Conservation (phyloP, 2,797 vertebrate genomes). For the Eulemur mongoz region DNA sequence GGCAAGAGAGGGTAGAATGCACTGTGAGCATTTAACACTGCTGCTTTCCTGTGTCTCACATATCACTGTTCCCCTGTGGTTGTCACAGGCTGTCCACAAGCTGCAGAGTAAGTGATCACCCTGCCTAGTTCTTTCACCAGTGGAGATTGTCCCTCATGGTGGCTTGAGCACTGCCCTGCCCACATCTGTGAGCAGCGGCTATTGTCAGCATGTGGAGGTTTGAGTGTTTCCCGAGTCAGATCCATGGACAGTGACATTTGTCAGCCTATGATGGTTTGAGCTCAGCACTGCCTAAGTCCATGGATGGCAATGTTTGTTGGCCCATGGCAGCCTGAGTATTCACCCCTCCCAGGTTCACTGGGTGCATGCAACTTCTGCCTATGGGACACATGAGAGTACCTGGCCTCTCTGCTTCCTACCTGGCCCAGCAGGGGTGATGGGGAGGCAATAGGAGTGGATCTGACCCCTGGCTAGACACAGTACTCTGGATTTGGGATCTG, state of each 20-base stretch:
- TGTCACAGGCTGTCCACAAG: not conserved
- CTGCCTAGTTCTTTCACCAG: not conserved
- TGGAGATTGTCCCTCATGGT: not conserved
- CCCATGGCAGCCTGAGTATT: not conserved
- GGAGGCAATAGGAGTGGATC: not conserved
- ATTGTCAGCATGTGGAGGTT: not conserved
- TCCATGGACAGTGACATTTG: not conserved
- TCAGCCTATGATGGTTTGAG: not conserved
- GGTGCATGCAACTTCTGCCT: not conserved
- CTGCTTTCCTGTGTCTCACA: not conserved
- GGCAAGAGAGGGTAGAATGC: not conserved
- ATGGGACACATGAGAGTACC: not conserved
- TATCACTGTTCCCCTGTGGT: not conserved
- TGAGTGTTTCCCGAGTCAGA: not conserved
- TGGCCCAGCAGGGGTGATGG: not conserved
- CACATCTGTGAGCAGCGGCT: not conserved
- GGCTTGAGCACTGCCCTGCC: not conserved
- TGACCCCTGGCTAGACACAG: not conserved
- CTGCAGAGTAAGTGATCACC: not conserved
- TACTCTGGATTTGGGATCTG: not conserved
- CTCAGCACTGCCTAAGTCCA: not conserved
- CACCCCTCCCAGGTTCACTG: not conserved
- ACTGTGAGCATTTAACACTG: not conserved
- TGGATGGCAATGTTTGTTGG: not conserved
- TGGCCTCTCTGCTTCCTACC: not conserved